These are phyloP conservation scores for Yoshiicerus persimilis DNA, from an alignment of 1,140 invertebrate genomes.

Conservation along the genomic window DNA sequence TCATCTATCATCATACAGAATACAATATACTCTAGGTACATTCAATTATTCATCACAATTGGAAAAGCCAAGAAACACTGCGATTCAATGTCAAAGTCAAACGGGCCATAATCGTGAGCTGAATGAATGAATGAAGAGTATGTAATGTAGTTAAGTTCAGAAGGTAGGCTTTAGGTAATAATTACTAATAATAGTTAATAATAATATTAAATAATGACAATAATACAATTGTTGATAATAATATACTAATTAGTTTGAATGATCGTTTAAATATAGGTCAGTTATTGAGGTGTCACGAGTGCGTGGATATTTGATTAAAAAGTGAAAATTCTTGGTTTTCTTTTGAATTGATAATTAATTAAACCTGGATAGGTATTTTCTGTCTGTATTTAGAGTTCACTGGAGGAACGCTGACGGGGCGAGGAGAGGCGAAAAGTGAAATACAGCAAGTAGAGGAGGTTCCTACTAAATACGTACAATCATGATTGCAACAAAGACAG, in stretches of 20 bases:
- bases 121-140: conserved; percentile 14
- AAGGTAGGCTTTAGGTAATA: conserved; percentile 1
- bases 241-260: conserved; percentile 15
- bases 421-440: background rate
- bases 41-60: conserved; percentile 21
- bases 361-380: background rate
- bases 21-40: conserved; percentile 22
- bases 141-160: conserved; percentile 12
- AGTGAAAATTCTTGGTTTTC: conserved; percentile 14
- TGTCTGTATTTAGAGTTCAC: background rate
- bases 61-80: conserved; percentile 14
- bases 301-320: conserved; percentile 10
- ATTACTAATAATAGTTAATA: conserved; percentile 16
- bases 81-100: conserved; percentile 4
- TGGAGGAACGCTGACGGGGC: background rate
- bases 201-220: conserved; percentile 13
- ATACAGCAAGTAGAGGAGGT: background rate
- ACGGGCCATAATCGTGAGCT: conserved; percentile 6
- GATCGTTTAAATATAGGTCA: conserved; percentile 4
- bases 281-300: conserved; percentile 3
- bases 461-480: background rate
- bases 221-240: background rate
- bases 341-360: background rate
- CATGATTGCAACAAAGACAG: background rate
- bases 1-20: conserved; percentile 22